Evolutionary conservation across 2,888 invertebrate genomes (phyloP), one percentile per base, ranked within the genome.

Genomic region (Tenthredo distinguenda): DNA sequence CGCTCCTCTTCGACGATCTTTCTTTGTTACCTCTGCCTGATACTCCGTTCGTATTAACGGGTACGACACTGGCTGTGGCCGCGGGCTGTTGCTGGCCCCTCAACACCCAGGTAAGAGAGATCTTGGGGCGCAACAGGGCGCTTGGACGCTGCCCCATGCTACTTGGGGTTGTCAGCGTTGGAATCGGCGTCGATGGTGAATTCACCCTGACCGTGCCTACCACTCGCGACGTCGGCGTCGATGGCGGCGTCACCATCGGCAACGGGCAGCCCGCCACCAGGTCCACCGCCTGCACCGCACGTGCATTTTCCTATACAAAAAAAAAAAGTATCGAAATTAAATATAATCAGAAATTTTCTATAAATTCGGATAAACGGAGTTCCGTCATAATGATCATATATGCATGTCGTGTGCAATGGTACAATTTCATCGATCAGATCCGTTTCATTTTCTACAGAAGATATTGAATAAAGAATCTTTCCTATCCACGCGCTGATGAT

Each of bases 71-170:
- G 89, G 81, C 91, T 90, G 87, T 95, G 95, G 79, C 95, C 90
- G 86, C 90, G 89, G 90, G 85, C 43, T 89, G 89, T 58, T 91
- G 94, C 89, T 96, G 95, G 88, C 96, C 96, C 90, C 96, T 95
- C 65, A 97, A 94, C 85, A 97, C 96, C 97, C 97, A 97, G 84
- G 96, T 96, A 85, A 97, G 94, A 85, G 97, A 96, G 93, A 97
- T 95, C 93, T 96, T 97, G 87, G 96, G 95, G 89, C 91, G 91
- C 87, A 91, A 87, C 40, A 90, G 86, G 62, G 91, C 89, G 87
- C 92, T 92, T 74, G 92, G 88, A 85, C 91, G 90, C 88, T 93
- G 93, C 84, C 93, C 93, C 93, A 93, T 93, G 86, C 89, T 91
- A 88, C 87, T 87, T 77, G 50, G 86, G 87, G 34, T 88, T 86